Conservation (phyloP, 1,140 invertebrate genomes). For the Eubasilissa regina region DNA sequence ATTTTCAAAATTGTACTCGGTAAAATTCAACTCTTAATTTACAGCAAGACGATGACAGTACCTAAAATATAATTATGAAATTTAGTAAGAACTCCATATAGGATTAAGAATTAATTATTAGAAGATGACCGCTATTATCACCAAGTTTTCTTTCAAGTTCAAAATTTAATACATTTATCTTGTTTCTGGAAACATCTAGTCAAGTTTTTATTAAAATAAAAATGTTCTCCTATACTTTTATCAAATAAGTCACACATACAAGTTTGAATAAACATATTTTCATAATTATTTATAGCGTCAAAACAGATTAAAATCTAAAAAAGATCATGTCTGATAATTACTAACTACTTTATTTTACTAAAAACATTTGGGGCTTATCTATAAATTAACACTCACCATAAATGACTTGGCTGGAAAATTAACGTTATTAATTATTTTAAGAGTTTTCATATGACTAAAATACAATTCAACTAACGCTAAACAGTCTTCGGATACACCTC, state of each 20-base stretch:
- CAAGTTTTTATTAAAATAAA: background rate
- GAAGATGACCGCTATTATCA: too few relatives aligned
- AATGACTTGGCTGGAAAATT: slow-evolving; percentile 66
- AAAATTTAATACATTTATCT: too few relatives aligned
- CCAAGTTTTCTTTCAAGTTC: too few relatives aligned
- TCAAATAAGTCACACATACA: too few relatives aligned
- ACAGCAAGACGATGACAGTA: slow-evolving; percentile 68
- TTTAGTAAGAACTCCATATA: background rate
- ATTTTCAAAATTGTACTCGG: slow-evolving; percentile 66
- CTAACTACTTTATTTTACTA: too few relatives aligned
- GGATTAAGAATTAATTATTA: too few relatives aligned
- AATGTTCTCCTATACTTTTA: too few relatives aligned
- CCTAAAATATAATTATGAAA: slow-evolving; percentile 63
- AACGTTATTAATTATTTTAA: slow-evolving; percentile 68
- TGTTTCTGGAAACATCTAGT: background rate
- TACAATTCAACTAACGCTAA: slow-evolving; percentile 68
- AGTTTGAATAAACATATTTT: too few relatives aligned
- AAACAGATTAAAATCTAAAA: too few relatives aligned
- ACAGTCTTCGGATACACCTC: slow-evolving; percentile 72
- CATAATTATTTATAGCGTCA: too few relatives aligned
- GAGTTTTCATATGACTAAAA: slow-evolving; percentile 66
- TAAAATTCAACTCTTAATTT: slow-evolving; percentile 72
- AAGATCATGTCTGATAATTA: too few relatives aligned
- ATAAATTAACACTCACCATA: slow-evolving; percentile 59
- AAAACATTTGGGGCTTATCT: too few relatives aligned